These are phyloP conservation scores for Scaptomyza flava DNA, from an alignment of 2,888 invertebrate genomes.

Conservation along the genomic window DNA sequence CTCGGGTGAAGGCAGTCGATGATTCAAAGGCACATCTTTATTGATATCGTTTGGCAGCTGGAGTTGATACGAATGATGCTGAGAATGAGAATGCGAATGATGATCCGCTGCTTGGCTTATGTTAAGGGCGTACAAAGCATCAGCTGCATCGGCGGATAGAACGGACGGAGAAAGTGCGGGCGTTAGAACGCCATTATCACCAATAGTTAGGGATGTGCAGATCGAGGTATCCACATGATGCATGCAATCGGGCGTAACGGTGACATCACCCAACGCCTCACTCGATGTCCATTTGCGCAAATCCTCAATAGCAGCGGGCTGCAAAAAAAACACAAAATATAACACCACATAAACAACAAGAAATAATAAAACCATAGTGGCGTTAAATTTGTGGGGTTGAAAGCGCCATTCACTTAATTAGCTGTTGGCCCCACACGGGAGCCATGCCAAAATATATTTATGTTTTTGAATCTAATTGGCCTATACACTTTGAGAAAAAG, in stretches of 20 bases:
- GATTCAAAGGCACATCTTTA: constrained; percentile 89
- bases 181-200: constrained; percentile 82
- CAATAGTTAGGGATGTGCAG: constrained; percentile 83
- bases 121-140: constrained; percentile 82
- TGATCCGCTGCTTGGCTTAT: constrained; percentile 78
- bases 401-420: constrained; percentile 56
- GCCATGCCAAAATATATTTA: constrained; percentile 61
- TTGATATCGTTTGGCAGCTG: constrained; percentile 83
- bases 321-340: constrained; percentile 10
- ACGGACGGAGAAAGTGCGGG: constrained; percentile 84
- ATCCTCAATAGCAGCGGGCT: constrained; percentile 93
- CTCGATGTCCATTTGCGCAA: constrained; percentile 93
- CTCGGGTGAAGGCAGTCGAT: constrained; percentile 94
- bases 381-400: constrained; percentile 5
- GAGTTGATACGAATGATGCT: constrained; percentile 58
- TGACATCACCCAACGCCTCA: constrained; percentile 89
- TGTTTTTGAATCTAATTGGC: constrained; percentile 57
- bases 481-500: constrained; percentile 2
- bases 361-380: neutral
- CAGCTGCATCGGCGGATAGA: constrained; percentile 83
- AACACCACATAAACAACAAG: neutral
- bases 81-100: constrained; percentile 42
- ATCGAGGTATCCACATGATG: constrained; percentile 87
- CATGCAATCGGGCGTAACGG: constrained; percentile 91
- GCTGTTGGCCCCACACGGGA: constrained; percentile 45